Base-by-base conservation (phyloP, 2,113 vertebrate species). In the Melanocharis versteri region DNA sequence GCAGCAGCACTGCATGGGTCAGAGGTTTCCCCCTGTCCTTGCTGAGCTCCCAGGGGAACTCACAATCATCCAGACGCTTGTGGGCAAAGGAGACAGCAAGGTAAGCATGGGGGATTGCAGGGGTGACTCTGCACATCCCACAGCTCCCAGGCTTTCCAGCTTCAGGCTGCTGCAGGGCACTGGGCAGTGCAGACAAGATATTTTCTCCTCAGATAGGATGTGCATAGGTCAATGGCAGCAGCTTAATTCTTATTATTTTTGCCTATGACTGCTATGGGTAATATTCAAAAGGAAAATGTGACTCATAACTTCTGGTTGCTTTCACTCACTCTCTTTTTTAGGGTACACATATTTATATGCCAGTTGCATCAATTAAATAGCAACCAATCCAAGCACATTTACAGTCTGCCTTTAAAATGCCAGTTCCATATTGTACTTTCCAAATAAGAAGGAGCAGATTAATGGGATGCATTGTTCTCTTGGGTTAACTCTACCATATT, bases 331-430 rank as follows among this genome's bases (percentile, higher is more conserved):
- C 65, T 92, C 44, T 91, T 69, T 93, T 96, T 95, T 90, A 92
- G 71, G 88, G 56, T 96, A 75, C 6, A 3, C 89, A 53, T 75
- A 42, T 91, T 77, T 91, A 53, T 93, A n/a, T 95, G 87, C 82
- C 95, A 96, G 78, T 96, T 97, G 89, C 95, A 98, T 97, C 96
- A 97, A 95, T 96, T 97, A 97, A 96, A 95, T 87, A 95, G 77
- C 92, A 97, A 97, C 89, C 94, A 96, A 95, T 97, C 96, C 92
- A 96, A 97, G 87, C 93, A 96, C 94, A 91, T 96, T 96, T 97
- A 94, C 95, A 95, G 82, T 94, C 96, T 97, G 94, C 93, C 77
- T 97, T 97, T 97, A 97, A 98, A 97, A 97, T 95, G 91, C 89
- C 94, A 97, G 82, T 90, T 39, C 95, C 91, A 94, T 97, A 96